Conservation (phyloP, 1,140 invertebrate genomes). For the Bombus ignitus region DNA sequence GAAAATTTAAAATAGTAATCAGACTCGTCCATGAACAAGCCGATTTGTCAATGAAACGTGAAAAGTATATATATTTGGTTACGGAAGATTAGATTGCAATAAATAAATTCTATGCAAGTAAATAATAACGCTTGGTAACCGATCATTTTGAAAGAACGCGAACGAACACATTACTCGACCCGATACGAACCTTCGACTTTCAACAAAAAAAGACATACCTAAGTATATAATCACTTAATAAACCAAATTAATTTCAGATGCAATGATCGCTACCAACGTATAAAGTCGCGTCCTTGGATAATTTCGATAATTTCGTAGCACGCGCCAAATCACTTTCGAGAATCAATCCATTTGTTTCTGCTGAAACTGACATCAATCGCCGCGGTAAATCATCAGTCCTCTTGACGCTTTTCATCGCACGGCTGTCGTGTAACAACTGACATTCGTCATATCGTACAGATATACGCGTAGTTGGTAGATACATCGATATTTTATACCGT, state of each 20-base stretch:
- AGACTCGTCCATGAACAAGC: not conserved
- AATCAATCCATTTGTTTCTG: slow-evolving; percentile 14
- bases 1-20: not conserved
- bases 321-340: not conserved
- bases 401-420: slow-evolving; percentile 25
- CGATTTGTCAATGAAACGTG: not conserved
- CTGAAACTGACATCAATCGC: slow-evolving; percentile 1
- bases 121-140: too few relatives aligned
- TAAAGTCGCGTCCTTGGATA: too few relatives aligned
- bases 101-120: too few relatives aligned
- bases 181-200: not conserved
- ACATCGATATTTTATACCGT: slow-evolving; percentile 29
- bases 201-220: not conserved
- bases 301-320: not conserved
- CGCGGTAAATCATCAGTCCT: slow-evolving; percentile 29
- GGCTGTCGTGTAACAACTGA: slow-evolving; percentile 37
- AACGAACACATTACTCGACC: too few relatives aligned
- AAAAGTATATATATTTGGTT: not conserved
- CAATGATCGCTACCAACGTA: not conserved
- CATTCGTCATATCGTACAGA: slow-evolving; percentile 2
- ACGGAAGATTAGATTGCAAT: too few relatives aligned
- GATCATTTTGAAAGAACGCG: not conserved
- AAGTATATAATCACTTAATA: not conserved
- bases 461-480: not conserved
- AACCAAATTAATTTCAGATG: not conserved